A percentile compares a stretch with the other conserved stretches of the same genome.
Conservation (phyloP, 1,140 invertebrate species). For the Ceratosolen solmsi region DNA sequence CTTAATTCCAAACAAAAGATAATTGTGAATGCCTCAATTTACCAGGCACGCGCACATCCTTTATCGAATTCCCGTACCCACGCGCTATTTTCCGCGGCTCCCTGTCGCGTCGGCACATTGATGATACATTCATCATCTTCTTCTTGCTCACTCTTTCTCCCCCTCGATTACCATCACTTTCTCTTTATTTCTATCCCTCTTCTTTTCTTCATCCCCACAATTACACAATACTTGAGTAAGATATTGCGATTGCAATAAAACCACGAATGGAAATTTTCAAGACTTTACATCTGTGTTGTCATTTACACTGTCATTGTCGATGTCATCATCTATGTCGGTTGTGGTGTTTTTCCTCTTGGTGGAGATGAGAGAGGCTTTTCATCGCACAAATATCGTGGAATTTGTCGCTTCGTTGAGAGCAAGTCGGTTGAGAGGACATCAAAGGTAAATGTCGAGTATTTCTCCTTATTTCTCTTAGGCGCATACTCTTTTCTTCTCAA, state of each 20-base stretch:
- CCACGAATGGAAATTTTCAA: conserved; percentile 54
- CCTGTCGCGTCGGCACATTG: neutral
- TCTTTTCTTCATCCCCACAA: neutral
- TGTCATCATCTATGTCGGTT: neutral
- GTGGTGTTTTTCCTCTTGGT: neutral
- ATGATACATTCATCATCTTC: conserved; percentile 26
- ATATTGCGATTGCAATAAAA: conserved; percentile 50
- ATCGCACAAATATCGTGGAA: conserved; percentile 73
- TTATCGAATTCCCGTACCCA: conserved; percentile 12
- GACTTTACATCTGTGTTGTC: conserved; percentile 55
- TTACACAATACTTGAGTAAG: neutral
- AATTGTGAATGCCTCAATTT: conserved; percentile 39
- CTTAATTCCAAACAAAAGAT: neutral
- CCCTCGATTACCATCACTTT: neutral
- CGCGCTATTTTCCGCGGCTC: conserved; percentile 14
- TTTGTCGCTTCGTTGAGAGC: conserved; percentile 71
- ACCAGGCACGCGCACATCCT: conserved; percentile 11
- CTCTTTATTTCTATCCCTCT: neutral
- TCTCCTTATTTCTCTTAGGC: neutral
- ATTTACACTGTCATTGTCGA: neutral
- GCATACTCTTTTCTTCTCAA: neutral
- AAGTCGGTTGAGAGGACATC: conserved; percentile 68
- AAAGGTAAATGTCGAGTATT: conserved; percentile 59
- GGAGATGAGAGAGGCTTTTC: conserved; percentile 68
- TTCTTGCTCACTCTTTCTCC: neutral